Conservation (phyloP, 2,797 vertebrate genomes). For the Labroides dimidiatus region DNA sequence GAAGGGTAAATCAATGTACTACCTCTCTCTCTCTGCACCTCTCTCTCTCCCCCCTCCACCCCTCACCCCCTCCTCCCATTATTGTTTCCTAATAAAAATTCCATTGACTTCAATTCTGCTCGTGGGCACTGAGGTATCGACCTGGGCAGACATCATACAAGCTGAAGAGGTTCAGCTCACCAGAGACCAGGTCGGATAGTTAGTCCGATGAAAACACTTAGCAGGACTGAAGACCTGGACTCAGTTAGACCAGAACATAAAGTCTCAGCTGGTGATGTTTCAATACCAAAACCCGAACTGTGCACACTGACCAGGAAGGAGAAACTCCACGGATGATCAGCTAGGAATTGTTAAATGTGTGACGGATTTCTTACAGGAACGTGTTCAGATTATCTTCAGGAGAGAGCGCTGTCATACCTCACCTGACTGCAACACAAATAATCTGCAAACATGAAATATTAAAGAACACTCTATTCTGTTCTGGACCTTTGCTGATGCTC, state of each 20-base stretch:
- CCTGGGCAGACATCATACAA: constrained; percentile 56
- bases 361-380: too few species aligned
- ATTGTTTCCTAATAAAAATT: constrained; percentile 81
- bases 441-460: too few species aligned
- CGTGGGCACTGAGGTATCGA: constrained; percentile 71
- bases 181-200: constrained; percentile 44
- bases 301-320: too few species aligned
- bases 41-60: constrained; percentile 49
- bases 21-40: constrained; percentile 73
- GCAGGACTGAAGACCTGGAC: constrained; percentile 12
- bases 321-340: too few species aligned
- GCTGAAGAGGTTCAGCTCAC: constrained; percentile 65
- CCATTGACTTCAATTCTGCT: constrained; percentile 74
- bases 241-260: constrained; percentile 10
- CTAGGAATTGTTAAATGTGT: too few species aligned
- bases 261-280: too few species aligned
- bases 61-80: constrained; percentile 43
- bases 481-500: too few species aligned
- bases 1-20: constrained; percentile 87
- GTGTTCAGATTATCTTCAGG: too few species aligned
- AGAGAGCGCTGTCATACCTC: too few species aligned
- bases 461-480: too few species aligned
- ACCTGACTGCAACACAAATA: too few species aligned
- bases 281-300: too few species aligned
- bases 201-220: constrained; percentile 2